phyloP scores from a whole-genome alignment of 2,113 vertebrate genomes.

The Coreoperca whiteheadi region DNA sequence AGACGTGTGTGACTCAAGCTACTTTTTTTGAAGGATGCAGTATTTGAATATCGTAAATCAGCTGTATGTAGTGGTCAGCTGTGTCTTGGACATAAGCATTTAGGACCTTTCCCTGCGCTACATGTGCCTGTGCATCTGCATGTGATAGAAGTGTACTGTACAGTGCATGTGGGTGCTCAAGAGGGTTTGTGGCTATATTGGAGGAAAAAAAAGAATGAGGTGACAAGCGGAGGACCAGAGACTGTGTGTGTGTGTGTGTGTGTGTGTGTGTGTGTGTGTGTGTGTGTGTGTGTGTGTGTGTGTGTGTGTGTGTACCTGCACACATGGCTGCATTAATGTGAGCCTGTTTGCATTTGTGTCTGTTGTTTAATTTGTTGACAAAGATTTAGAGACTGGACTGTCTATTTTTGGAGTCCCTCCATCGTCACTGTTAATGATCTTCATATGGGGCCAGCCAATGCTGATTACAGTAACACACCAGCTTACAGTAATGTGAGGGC shows the following conservation, averaged over 20 bases:
- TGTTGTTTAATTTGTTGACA: conserved; percentile 40
- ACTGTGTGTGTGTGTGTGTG: not conserved
- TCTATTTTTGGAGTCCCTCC: conserved; percentile 68
- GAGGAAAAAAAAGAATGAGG: conserved; percentile 11
- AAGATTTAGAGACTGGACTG: conserved; percentile 45
- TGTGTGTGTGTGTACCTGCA: conserved; percentile 27
- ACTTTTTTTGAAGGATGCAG: conserved; percentile 50
- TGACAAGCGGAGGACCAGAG: not conserved
- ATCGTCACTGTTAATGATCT: conserved; percentile 70
- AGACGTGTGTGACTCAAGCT: conserved; percentile 15
- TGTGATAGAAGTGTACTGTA: conserved; percentile 32
- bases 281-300: conserved; percentile 3
- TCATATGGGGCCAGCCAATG: conserved; percentile 65
- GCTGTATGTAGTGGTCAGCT: conserved; percentile 42
- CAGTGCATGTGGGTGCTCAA: conserved; percentile 31
- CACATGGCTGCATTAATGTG: conserved; percentile 33
- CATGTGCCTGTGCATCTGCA: conserved; percentile 61
- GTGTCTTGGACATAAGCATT: conserved; percentile 30
- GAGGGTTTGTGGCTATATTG: conserved; percentile 29
- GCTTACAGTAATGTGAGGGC: conserved; percentile 77
- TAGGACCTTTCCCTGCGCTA: conserved; percentile 47
- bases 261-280: not conserved
- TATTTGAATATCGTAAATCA: conserved; percentile 49
- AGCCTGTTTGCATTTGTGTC: conserved; percentile 36
- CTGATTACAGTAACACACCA: conserved; percentile 75